Evolutionary conservation across 2,888 invertebrate genomes (phyloP).

Genomic region (Sussaba pulchella): DNA sequence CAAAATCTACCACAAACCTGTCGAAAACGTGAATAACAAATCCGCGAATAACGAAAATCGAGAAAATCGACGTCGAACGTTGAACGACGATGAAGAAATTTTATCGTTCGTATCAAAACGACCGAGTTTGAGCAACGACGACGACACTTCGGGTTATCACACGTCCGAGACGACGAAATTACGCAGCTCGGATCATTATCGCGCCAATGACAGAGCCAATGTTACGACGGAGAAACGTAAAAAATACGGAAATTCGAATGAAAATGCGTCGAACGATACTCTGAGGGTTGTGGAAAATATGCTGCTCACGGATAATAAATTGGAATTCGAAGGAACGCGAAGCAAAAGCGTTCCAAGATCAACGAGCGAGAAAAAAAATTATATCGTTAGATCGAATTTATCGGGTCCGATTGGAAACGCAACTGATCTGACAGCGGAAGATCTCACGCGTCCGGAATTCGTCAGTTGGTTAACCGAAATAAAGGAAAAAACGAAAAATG

Average conservation of each 20-base stretch:
- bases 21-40: slow-evolving; percentile 6
- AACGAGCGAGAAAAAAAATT: neutral
- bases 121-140: neutral
- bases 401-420: slow-evolving; percentile 54
- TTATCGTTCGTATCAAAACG: slow-evolving; percentile 5
- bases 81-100: neutral
- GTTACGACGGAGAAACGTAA: neutral
- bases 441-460: slow-evolving; percentile 67
- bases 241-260: neutral
- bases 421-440: slow-evolving; percentile 50
- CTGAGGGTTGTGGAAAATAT: slow-evolving; percentile 23
- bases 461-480: slow-evolving; percentile 70
- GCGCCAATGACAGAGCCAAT: neutral
- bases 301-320: slow-evolving; percentile 18
- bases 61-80: neutral
- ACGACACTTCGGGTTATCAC: slow-evolving; percentile 33
- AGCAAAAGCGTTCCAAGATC: slow-evolving; percentile 49
- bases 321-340: slow-evolving; percentile 5
- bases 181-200: neutral
- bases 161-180: slow-evolving; percentile 37
- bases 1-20: slow-evolving; percentile 11
- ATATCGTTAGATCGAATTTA: slow-evolving; percentile 35
- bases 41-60: neutral
- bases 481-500: slow-evolving; percentile 67
- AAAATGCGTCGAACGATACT: neutral